These are phyloP conservation scores for Mus pahari DNA, from an alignment of 2,113 vertebrate species.

Conservation along the genomic window DNA sequence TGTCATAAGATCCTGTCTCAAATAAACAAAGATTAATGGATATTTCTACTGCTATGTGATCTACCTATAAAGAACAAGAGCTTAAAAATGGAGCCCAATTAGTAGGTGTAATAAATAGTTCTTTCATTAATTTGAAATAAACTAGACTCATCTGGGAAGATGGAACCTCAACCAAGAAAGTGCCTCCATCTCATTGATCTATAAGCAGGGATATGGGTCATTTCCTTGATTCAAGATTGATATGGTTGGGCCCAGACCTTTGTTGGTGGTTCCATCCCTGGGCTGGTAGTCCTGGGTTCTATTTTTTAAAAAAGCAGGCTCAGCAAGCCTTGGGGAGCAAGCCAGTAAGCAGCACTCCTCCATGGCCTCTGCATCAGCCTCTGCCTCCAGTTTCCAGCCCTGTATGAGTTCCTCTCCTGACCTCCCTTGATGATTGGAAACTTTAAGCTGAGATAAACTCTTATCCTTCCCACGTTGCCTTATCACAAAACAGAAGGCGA, in stretches of 20 bases:
- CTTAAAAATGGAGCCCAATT: slow-evolving; percentile 38
- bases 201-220: neutral
- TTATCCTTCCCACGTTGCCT: neutral
- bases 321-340: neutral
- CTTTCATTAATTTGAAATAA: neutral
- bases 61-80: slow-evolving; percentile 1
- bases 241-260: neutral
- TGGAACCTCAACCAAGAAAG: neutral
- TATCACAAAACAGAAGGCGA: neutral
- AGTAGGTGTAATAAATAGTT: neutral
- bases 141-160: neutral
- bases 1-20: neutral
- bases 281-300: neutral
- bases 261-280: neutral
- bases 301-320: neutral
- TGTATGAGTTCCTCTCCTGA: neutral
- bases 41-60: slow-evolving; percentile 8
- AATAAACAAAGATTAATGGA: neutral
- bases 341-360: neutral
- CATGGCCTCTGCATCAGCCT: neutral
- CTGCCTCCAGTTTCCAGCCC: neutral
- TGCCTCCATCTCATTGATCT: neutral
- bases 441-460: neutral
- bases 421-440: neutral
- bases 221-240: neutral